Base-by-base conservation (phyloP, 64 coral and sea anemone species). In the Pocillopora damicornis region DNA sequence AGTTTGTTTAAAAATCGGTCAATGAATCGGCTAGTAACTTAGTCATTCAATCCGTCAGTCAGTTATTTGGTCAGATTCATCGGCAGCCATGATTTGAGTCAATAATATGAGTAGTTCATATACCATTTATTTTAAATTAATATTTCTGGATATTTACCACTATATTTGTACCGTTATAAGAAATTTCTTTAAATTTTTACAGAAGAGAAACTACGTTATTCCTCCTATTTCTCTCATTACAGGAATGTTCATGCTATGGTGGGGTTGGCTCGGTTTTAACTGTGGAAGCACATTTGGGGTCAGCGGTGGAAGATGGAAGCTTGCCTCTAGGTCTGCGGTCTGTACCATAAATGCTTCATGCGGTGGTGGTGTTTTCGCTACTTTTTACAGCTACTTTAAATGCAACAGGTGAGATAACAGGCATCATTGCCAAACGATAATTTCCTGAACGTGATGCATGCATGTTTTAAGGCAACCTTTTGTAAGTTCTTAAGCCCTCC, bases 271-370 rank as follows among this genome's bases (percentile, higher is more conserved):
- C 11, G 90, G 90, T 15, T 92, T 92, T 45, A 92, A 92, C 81
- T 92, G 90, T 42, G 90, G 90, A 6, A 92, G 90, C 82, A 92
- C 90, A 35, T 92, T 92, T 87, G 90, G 90, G 22, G 90, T 92
- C 83, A 92, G 90, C 64, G 90, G 90, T 73, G 90, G 90, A 6
- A 92, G 86, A 22, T 92, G 90, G 90, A 92, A 92, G 22, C 90
- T 92, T 59, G 90, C 90, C 18, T 78, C 90, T 73, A 75, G 94
- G 37, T 96, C 94, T 78, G 94, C 94, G 0, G 94, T 96, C 37
- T 96, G 94, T 65, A 96, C 94, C 15, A 80, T 96, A 66, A 96
- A 96, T 58, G 94, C 94, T 20, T 96, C 94, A 15, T 76, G 88
- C 63, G 94, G 94, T 58, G 94, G 91, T 34, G 94, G 94, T 35